These are phyloP conservation scores for Lepidurus packardi DNA, from an alignment of 1,140 invertebrate species.

Conservation along the genomic window DNA sequence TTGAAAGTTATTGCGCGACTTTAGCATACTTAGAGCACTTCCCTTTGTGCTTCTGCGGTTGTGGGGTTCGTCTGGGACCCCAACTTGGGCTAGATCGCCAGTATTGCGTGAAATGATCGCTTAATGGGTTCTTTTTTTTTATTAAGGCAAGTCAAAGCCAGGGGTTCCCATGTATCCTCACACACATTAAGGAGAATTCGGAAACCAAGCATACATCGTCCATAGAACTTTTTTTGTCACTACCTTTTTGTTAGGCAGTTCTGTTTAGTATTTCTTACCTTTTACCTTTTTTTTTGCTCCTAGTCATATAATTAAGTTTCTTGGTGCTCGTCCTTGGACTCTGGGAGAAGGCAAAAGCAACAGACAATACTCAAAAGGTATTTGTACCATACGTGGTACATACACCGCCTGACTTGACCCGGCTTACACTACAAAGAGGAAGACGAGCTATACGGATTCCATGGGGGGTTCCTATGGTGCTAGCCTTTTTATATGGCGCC, in stretches of 20 bases:
- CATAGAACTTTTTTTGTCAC: neutral
- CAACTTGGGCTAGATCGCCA: neutral
- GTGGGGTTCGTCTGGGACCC: neutral
- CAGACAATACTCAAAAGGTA: neutral
- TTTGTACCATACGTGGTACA: neutral
- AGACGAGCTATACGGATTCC: too few relatives aligned
- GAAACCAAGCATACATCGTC: neutral
- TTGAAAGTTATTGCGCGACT: neutral
- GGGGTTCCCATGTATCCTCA: too few relatives aligned
- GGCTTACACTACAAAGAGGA: too few relatives aligned
- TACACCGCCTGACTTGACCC: neutral
- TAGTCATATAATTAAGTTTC: neutral
- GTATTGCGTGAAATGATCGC: slow-evolving; percentile 1
- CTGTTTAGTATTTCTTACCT: neutral
- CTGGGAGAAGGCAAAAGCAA: neutral
- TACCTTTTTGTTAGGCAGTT: neutral
- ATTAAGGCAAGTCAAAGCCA: too few relatives aligned
- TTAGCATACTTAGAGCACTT: neutral
- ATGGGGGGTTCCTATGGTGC: too few relatives aligned
- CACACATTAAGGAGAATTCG: too few relatives aligned
- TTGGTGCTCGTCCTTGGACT: slow-evolving; percentile 12
- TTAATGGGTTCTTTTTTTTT: neutral
- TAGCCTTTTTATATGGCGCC: too few relatives aligned
- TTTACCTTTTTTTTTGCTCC: neutral
- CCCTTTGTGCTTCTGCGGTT: neutral